These are phyloP conservation scores for Cydia strobilella DNA, from an alignment of 1,140 invertebrate genomes.

Conservation along the genomic window DNA sequence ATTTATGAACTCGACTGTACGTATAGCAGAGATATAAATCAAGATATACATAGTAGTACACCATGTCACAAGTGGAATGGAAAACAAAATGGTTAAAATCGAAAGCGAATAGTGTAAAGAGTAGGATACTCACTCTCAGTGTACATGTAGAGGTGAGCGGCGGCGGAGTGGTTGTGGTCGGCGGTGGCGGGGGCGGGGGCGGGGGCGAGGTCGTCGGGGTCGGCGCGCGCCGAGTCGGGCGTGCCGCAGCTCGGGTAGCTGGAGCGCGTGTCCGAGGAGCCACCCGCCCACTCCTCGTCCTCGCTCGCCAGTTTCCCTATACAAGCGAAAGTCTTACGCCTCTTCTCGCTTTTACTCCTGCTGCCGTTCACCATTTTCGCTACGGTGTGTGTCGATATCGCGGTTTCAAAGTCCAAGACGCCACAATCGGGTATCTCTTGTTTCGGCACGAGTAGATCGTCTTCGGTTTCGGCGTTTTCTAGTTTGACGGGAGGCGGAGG, in stretches of 20 bases:
- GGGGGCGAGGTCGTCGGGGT: conserved; percentile 23
- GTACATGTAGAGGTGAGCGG: conserved; percentile 57
- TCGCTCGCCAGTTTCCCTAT: conserved; percentile 54
- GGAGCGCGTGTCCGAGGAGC: conserved; percentile 68
- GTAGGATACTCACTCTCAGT: conserved; percentile 61
- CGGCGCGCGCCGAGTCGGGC: conserved; percentile 54
- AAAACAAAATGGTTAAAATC: no score
- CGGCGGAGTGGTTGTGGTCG: conserved; percentile 53
- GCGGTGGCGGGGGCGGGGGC: conserved; percentile 49
- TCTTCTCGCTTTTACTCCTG: conserved; percentile 45
- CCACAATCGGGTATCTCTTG: conserved; percentile 32
- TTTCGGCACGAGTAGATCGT: conserved; percentile 32
- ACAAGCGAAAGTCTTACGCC: conserved; percentile 47
- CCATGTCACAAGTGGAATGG: no score
- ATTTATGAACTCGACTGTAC: no score
- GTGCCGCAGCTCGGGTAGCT: conserved; percentile 66
- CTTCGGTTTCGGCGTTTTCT: conserved; percentile 28
- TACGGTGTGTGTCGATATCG: conserved; percentile 68
- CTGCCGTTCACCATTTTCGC: conserved; percentile 49
- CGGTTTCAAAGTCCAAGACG: conserved; percentile 60
- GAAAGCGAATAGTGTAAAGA: background rate
- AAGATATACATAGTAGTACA: no score
- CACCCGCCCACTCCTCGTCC: conserved; percentile 61
- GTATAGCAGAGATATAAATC: no score
- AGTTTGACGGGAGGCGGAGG: conserved; percentile 7